Percentiles rank a stretch among this genome's conserved stretches.
Conservation (phyloP, 2,888 invertebrate species). For the Dyspetes luteomarginatus region DNA sequence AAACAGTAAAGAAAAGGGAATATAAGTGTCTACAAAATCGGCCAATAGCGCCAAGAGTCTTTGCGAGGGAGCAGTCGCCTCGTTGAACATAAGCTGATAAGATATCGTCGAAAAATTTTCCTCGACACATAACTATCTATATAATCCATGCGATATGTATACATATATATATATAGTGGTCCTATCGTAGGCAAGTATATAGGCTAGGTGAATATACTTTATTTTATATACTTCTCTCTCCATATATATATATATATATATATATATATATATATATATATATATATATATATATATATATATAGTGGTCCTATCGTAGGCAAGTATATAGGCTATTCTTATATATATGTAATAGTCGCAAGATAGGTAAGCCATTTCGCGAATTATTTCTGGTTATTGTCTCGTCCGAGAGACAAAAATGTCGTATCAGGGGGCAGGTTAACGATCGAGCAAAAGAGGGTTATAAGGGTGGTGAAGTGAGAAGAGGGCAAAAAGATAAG, state of each 20-base stretch:
- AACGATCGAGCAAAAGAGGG: slow-evolving; percentile 8
- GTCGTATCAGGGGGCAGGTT: not conserved
- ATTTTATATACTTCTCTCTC: too few species aligned
- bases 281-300: not conserved
- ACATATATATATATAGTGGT: not conserved
- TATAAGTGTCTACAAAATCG: too few species aligned
- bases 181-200: too few species aligned
- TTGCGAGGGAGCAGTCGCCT: slow-evolving; percentile 36
- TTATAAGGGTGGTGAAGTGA: not conserved
- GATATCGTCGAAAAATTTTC: slow-evolving; percentile 29
- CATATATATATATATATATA: not conserved
- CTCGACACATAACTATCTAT: slow-evolving; percentile 16
- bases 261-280: not conserved
- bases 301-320: not conserved
- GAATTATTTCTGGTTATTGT: slow-evolving; percentile 20
- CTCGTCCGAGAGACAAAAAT: not conserved
- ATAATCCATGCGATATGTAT: not conserved
- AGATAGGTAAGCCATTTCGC: slow-evolving; percentile 12
- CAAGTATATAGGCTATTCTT: not conserved
- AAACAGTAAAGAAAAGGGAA: not conserved
- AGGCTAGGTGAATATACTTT: too few species aligned
- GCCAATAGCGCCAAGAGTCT: slow-evolving; percentile 8
- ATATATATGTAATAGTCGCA: not conserved
- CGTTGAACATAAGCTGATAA: slow-evolving; percentile 27
- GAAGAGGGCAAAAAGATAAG: not conserved